Evolutionary conservation across 2,888 invertebrate species (phyloP).

Genomic region (Clunio marinus): DNA sequence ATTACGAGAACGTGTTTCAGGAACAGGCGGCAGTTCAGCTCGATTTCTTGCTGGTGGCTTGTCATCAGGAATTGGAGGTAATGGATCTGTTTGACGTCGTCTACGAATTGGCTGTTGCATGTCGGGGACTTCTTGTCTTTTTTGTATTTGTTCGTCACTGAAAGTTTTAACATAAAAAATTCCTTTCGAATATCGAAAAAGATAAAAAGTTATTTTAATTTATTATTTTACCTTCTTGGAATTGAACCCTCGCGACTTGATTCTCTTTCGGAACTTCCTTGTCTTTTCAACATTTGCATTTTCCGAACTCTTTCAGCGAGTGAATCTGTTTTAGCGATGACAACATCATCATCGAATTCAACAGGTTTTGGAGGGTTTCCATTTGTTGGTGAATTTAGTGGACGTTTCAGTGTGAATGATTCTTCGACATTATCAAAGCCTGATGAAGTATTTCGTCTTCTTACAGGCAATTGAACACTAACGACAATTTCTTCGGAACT

Average conservation of each 20-base stretch:
- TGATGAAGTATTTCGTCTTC: conserved; percentile 60
- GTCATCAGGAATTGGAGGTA: conserved; percentile 19
- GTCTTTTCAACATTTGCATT: conserved; percentile 56
- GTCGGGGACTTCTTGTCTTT: conserved; percentile 1
- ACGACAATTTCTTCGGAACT: conserved; percentile 62
- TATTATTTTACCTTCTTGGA: conserved; percentile 43
- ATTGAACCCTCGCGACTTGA: conserved; percentile 48
- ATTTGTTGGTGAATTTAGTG: conserved; percentile 52
- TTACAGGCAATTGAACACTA: conserved; percentile 64
- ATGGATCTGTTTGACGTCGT: conserved; percentile 21
- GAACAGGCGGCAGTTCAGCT: neutral
- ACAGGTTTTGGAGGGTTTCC: conserved; percentile 49
- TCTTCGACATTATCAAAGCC: conserved; percentile 48
- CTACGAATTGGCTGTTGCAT: neutral
- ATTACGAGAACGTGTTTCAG: neutral
- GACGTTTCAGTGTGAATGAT: conserved; percentile 53
- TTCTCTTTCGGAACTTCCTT: conserved; percentile 46
- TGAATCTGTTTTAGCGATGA: conserved; percentile 65
- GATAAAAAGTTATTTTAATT: neutral
- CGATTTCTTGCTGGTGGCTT: neutral
- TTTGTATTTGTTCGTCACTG: neutral
- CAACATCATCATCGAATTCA: conserved; percentile 47
- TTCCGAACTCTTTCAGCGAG: conserved; percentile 66
- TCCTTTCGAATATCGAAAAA: too few relatives aligned
- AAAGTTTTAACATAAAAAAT: too few relatives aligned